Conservation (phyloP, 92 coral and sea anemone species). For the Umimayanthus kanabou region DNA sequence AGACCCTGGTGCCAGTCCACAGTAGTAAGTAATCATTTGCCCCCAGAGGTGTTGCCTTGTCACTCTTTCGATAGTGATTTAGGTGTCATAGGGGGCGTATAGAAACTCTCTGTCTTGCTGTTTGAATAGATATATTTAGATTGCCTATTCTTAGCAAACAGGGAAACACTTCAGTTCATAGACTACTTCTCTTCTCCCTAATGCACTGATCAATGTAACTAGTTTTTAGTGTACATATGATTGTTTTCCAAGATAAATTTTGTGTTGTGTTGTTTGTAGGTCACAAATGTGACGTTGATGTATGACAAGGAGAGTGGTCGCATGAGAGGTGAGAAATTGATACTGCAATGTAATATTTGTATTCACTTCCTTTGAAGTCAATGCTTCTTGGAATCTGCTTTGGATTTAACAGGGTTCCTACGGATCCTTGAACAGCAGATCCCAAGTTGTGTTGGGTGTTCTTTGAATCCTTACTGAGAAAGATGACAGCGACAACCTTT, state of each 20-base stretch:
- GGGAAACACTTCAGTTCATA: background rate
- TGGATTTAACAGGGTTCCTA: background rate
- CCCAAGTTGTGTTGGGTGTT: conserved; percentile 18
- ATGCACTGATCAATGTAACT: too few species aligned
- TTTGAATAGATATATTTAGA: background rate
- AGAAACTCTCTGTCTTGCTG: conserved; percentile 36
- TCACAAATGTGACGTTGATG: conserved; percentile 65
- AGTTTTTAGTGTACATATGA: too few species aligned
- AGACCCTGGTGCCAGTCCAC: too few species aligned
- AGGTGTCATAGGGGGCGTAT: conserved; percentile 74
- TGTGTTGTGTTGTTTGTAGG: conserved; percentile 36
- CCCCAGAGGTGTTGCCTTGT: conserved; percentile 53
- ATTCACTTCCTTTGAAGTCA: background rate
- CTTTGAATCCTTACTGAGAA: background rate
- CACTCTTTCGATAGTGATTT: conserved; percentile 28
- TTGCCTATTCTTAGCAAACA: background rate
- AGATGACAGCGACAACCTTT: background rate
- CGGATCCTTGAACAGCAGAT: background rate
- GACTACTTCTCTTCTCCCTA: too few species aligned
- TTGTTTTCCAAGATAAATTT: too few species aligned
- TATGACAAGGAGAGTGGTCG: conserved; percentile 60
- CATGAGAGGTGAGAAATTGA: conserved; percentile 69
- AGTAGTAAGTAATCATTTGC: background rate
- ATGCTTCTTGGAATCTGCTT: background rate
- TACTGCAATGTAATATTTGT: background rate